Evolutionary conservation across 1,140 invertebrate genomes (phyloP).

Genomic region (Zaprionus vittiger): DNA sequence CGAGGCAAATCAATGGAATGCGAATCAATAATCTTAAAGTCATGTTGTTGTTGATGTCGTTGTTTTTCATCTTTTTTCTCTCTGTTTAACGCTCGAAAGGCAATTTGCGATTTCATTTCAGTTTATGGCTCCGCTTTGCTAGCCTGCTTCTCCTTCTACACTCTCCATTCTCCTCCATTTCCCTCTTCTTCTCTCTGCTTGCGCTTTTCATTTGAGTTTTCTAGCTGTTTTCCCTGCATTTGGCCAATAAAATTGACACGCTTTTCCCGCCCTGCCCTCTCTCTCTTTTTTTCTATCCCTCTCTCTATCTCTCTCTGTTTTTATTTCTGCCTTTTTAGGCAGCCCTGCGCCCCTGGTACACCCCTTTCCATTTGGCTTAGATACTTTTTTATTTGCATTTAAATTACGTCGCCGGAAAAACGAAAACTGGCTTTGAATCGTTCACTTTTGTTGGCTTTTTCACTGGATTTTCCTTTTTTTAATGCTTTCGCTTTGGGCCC

Average conservation of each 20-base stretch:
- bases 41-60: constrained; percentile 16
- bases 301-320: neutral
- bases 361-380: constrained; percentile 44
- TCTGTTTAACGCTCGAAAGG: constrained; percentile 39
- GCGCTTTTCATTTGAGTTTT: constrained; percentile 35
- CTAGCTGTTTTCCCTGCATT: constrained; percentile 28
- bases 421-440: constrained; percentile 46
- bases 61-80: constrained; percentile 20
- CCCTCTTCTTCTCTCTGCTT: neutral
- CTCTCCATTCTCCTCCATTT: neutral
- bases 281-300: constrained; percentile 16
- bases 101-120: constrained; percentile 50
- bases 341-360: neutral
- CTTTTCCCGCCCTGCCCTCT: constrained; percentile 46
- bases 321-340: neutral
- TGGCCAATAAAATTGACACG: constrained; percentile 70
- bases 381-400: constrained; percentile 69
- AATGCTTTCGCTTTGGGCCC: constrained; percentile 17
- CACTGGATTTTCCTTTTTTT: constrained; percentile 49
- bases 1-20: constrained; percentile 63
- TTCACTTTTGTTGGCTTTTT: constrained; percentile 39
- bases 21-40: constrained; percentile 62
- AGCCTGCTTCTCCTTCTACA: neutral
- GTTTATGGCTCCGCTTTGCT: constrained; percentile 25
- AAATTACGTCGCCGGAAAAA: constrained; percentile 58